Evolutionary conservation across 2,797 vertebrate species (phyloP).

Genomic region (Neosilurus mollespiculum): DNA sequence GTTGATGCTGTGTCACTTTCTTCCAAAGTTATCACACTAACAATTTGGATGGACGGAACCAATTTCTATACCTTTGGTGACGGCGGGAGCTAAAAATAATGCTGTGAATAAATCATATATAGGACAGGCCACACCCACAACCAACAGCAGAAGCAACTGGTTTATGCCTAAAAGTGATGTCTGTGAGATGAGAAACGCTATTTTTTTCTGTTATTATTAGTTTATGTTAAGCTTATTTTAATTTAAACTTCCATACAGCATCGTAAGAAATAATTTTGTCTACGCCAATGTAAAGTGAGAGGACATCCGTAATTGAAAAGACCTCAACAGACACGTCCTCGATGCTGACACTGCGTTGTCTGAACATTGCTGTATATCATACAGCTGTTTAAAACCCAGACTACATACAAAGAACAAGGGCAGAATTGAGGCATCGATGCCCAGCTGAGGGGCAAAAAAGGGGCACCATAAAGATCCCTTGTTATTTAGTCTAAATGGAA

Average conservation of each 20-base stretch:
- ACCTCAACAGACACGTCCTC: background rate
- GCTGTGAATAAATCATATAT: no score
- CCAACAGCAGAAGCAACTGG: background rate
- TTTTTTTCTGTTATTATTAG: background rate
- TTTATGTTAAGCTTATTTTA: background rate
- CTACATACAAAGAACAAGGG: constrained; percentile 30
- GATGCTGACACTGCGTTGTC: background rate
- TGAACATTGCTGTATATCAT: background rate
- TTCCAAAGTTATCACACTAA: no score
- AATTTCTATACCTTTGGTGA: no score
- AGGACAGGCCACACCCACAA: background rate
- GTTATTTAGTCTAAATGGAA: constrained; percentile 19
- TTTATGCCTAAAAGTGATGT: background rate
- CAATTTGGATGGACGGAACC: no score
- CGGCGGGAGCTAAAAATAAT: no score
- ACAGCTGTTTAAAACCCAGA: background rate
- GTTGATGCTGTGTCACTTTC: no score
- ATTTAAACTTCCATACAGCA: background rate
- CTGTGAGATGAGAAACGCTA: no score
- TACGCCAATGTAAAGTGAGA: background rate
- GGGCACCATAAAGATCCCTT: constrained; percentile 29
- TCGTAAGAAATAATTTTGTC: background rate
- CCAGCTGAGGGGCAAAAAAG: constrained; percentile 39
- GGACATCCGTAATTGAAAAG: background rate
- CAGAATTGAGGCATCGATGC: constrained; percentile 34